Evolutionary conservation across 2,113 vertebrate species (phyloP).

Genomic region (Pipa parva): DNA sequence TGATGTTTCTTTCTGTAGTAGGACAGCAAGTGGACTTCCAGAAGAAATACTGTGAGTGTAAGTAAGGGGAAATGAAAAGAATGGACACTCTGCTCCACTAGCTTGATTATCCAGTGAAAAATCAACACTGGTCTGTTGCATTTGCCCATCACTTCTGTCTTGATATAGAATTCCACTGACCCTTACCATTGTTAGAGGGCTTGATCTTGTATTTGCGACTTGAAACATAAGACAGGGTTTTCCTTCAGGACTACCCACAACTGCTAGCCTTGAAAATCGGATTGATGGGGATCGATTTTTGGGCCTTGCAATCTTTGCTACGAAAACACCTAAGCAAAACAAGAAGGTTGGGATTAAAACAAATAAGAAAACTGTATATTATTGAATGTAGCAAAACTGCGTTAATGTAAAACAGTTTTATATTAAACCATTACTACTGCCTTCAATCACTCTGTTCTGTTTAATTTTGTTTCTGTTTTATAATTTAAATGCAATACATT

Average conservation of each 20-base stretch:
- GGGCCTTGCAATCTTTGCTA: slow-evolving; percentile 94
- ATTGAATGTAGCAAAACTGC: too few relatives aligned
- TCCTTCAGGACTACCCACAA: slow-evolving; percentile 75
- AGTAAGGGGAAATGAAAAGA: slow-evolving; percentile 89
- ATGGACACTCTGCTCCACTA: slow-evolving; percentile 74
- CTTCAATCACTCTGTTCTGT: too few relatives aligned
- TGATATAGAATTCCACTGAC: slow-evolving; percentile 86
- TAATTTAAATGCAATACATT: too few relatives aligned
- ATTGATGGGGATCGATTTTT: slow-evolving; percentile 88
- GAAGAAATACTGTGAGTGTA: slow-evolving; percentile 79
- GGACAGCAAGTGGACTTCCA: slow-evolving; percentile 76
- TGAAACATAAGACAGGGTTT: slow-evolving; percentile 82
- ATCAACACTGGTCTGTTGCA: slow-evolving; percentile 84
- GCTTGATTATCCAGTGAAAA: slow-evolving; percentile 76
- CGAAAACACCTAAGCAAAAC: slow-evolving; percentile 82
- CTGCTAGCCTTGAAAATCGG: slow-evolving; percentile 80
- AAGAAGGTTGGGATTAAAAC: slow-evolving; percentile 19
- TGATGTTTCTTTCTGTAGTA: slow-evolving; percentile 69
- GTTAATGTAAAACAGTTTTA: too few relatives aligned
- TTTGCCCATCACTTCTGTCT: slow-evolving; percentile 74
- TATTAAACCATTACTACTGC: too few relatives aligned
- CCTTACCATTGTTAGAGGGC: slow-evolving; percentile 79
- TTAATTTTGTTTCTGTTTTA: too few relatives aligned
- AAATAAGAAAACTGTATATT: too few relatives aligned
- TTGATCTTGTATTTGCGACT: slow-evolving; percentile 81